Evolutionary conservation across 2,888 invertebrate species (phyloP).

Genomic region (Taenaris catops): DNA sequence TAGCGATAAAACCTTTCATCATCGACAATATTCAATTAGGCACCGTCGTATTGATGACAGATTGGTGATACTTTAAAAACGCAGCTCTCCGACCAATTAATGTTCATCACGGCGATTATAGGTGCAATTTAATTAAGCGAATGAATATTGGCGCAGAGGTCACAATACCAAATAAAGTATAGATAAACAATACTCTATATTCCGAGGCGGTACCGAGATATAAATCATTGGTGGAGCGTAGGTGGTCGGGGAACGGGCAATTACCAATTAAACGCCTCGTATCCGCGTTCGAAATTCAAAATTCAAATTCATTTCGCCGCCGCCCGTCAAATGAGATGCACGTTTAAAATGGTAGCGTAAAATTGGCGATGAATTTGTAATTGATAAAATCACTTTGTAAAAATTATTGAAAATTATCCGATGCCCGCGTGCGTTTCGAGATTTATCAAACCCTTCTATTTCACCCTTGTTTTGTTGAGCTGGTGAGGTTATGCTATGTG

Average conservation of each 20-base stretch:
- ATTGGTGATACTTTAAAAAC: conserved; percentile 9
- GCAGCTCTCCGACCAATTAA: conserved; percentile 3
- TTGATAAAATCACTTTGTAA: conserved; percentile 17
- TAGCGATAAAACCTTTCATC: conserved; percentile 8
- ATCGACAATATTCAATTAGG: conserved; percentile 12
- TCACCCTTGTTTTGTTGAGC: too few species aligned
- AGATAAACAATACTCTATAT: conserved; percentile 53
- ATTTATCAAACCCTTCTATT: too few species aligned
- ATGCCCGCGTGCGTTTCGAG: too few species aligned
- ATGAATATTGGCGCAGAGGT: conserved; percentile 28
- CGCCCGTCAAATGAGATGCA: conserved; percentile 35
- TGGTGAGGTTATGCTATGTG: too few species aligned
- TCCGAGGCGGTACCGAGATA: conserved; percentile 50
- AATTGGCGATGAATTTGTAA: conserved; percentile 20
- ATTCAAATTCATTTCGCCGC: conserved; percentile 51
- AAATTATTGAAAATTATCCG: too few species aligned
- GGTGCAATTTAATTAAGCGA: conserved; percentile 31
- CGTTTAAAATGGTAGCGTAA: conserved; percentile 37
- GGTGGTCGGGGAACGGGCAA: conserved; percentile 62
- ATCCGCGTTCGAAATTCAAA: conserved; percentile 47
- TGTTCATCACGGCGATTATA: neutral
- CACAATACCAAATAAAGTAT: conserved; percentile 30
- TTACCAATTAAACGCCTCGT: conserved; percentile 67
- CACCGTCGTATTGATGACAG: conserved; percentile 10
- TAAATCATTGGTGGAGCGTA: conserved; percentile 63